A percentile compares a stretch with the other conserved stretches of the same genome.
Evolutionary conservation across 2,888 invertebrate species (phyloP).

Genomic region (Hemicrepidius hirtus): DNA sequence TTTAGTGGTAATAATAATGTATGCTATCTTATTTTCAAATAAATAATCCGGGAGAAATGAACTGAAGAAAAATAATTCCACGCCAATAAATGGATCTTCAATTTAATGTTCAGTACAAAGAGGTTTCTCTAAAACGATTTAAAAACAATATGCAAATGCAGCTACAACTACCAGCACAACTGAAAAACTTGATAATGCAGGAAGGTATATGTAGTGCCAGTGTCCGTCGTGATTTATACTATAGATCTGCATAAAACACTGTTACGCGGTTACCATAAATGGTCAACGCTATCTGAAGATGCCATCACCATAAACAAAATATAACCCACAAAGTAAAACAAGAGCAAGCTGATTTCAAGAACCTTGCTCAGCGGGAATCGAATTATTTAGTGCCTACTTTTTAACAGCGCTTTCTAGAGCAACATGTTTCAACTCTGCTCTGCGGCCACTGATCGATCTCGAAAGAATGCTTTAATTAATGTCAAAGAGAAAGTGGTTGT

Average conservation of each 20-base stretch:
- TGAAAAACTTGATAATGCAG: slow-evolving; percentile 35
- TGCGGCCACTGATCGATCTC: slow-evolving; percentile 13
- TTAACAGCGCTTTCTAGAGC: slow-evolving; percentile 33
- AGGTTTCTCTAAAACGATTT: neutral
- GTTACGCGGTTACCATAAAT: slow-evolving; percentile 49
- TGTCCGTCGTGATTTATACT: slow-evolving; percentile 49
- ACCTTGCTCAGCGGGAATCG: slow-evolving; percentile 35
- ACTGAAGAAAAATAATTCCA: neutral
- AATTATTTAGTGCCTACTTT: slow-evolving; percentile 35
- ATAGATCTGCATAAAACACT: slow-evolving; percentile 52
- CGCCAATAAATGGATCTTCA: neutral
- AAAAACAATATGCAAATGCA: slow-evolving; percentile 30
- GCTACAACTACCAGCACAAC: slow-evolving; percentile 30
- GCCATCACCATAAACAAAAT: slow-evolving; percentile 49
- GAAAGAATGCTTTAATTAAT: slow-evolving; percentile 37
- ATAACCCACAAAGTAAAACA: slow-evolving; percentile 50
- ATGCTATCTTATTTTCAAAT: too few relatives aligned
- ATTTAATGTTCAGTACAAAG: slow-evolving; percentile 8
- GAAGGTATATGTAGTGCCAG: slow-evolving; percentile 37
- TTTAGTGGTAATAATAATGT: too few relatives aligned
- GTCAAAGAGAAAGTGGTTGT: slow-evolving; percentile 34
- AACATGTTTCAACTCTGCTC: slow-evolving; percentile 9
- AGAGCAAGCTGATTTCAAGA: slow-evolving; percentile 43
- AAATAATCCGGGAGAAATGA: too few relatives aligned
- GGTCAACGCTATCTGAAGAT: slow-evolving; percentile 48